These are phyloP conservation scores for Lytechinus variegatus DNA, from an alignment of 35 echinoderm and acorn worm species.

Conservation along the genomic window DNA sequence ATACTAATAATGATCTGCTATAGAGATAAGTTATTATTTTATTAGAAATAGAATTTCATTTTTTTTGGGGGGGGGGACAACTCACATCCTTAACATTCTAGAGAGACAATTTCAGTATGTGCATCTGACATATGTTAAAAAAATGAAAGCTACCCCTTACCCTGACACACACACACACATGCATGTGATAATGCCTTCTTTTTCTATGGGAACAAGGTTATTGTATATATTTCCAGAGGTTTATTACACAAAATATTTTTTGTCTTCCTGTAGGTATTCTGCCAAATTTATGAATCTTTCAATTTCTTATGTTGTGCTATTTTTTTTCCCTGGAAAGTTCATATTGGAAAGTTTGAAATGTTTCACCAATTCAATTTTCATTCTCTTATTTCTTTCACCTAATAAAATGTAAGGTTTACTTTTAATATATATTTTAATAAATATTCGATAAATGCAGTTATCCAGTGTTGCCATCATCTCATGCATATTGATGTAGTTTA, in stretches of 20 bases:
- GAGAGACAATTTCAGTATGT: no score
- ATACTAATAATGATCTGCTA: not conserved
- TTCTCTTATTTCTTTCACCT: not conserved
- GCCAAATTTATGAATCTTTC: slow-evolving; percentile 1
- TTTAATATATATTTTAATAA: not conserved
- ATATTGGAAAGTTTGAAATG: not conserved
- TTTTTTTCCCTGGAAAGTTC: not conserved
- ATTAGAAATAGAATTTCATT: no score
- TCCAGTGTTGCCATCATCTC: not conserved
- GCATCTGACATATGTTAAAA: no score
- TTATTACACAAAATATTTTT: not conserved
- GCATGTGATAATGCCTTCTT: not conserved
- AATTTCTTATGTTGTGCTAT: not conserved
- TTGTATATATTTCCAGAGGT: not conserved
- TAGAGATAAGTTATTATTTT: no score
- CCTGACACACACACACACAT: no score
- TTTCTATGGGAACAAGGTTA: not conserved
- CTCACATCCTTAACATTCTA: no score
- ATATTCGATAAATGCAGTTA: not conserved
- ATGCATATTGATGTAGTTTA: not conserved
- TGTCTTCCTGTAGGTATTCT: not conserved
- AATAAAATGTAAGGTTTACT: not conserved
- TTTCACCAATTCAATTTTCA: not conserved
- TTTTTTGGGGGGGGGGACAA: no score
- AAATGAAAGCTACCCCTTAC: no score